phyloP scores from a whole-genome alignment of 2,797 vertebrate genomes.

The Sebastolobus alascanus region DNA sequence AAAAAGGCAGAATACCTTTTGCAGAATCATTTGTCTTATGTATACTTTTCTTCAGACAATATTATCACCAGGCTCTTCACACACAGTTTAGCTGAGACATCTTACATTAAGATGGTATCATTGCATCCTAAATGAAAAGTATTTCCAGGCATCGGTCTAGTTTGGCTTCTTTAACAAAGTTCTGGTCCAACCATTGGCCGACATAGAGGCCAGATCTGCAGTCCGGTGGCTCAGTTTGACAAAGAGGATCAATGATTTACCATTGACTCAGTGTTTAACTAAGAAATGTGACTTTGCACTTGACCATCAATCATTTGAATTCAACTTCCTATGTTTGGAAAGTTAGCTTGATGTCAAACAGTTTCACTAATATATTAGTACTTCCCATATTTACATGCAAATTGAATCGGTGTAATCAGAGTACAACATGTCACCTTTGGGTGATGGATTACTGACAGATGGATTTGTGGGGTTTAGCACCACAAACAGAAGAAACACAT shows the following conservation, averaged over 20 bases:
- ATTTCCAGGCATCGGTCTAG: neutral
- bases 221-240: neutral
- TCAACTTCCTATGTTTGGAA: neutral
- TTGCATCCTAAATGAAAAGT: neutral
- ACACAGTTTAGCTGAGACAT: neutral
- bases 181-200: neutral
- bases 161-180: neutral
- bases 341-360: neutral
- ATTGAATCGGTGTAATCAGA: neutral
- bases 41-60: neutral
- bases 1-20: neutral
- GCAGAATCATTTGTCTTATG: neutral
- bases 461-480: constrained; percentile 2
- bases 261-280: neutral
- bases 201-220: neutral
- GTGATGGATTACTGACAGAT: constrained; percentile 1
- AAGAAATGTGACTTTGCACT: neutral
- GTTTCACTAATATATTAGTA: neutral
- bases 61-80: neutral
- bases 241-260: neutral
- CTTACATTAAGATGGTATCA: neutral
- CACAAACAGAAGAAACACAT: neutral
- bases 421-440: neutral
- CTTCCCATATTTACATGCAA: neutral
- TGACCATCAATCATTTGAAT: neutral